Conservation (phyloP, 1,140 invertebrate genomes). For the Fragariocoptes setiger region DNA sequence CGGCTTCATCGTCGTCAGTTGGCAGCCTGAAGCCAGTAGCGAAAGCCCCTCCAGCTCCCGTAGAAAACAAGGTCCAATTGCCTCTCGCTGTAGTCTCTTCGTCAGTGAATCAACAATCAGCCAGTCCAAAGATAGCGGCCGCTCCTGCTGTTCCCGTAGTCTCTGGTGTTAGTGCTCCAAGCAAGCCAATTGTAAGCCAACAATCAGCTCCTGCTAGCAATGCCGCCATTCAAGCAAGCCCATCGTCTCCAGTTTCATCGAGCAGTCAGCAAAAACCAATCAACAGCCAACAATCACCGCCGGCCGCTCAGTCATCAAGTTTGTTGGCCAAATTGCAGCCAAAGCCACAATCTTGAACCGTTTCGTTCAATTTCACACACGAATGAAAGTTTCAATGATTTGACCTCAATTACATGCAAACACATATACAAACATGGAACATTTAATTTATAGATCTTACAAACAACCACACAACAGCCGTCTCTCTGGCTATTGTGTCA, state of each 20-base stretch:
- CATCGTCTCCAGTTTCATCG: not conserved
- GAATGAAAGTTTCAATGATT: too few species aligned
- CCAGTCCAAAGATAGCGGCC: not conserved
- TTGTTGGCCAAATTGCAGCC: not conserved
- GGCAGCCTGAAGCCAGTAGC: not conserved
- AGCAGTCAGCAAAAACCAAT: not conserved
- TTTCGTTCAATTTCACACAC: too few species aligned
- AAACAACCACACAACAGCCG: too few species aligned
- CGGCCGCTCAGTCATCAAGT: not conserved
- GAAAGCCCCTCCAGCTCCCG: constrained; percentile 7
- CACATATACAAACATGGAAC: too few species aligned
- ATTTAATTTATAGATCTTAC: too few species aligned
- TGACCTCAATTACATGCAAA: too few species aligned
- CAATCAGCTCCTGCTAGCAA: not conserved
- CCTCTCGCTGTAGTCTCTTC: not conserved
- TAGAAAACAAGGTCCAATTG: constrained; percentile 5
- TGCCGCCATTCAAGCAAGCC: not conserved
- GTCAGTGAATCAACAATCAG: not conserved
- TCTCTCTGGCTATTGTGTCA: too few species aligned
- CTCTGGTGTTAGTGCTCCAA: too few species aligned
- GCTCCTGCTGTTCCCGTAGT: not conserved
- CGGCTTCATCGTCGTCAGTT: not conserved
- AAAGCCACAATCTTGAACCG: not conserved
- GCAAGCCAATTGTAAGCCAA: not conserved
- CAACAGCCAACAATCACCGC: not conserved